Base-by-base conservation (phyloP, 2,113 vertebrate genomes). In the Calcarius ornatus region DNA sequence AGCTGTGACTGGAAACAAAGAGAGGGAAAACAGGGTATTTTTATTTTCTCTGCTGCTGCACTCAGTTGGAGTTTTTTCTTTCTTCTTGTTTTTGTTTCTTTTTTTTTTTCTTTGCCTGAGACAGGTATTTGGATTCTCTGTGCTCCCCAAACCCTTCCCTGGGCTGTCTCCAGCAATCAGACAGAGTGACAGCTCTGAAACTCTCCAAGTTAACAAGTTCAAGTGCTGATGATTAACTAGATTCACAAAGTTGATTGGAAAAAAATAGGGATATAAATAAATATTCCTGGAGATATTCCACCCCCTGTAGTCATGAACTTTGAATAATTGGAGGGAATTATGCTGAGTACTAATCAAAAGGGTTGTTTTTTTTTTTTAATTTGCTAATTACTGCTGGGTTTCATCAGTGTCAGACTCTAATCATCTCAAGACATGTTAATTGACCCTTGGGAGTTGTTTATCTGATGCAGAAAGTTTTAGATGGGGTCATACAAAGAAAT, bases 251-350 rank as follows among this genome's bases (percentile, higher is more conserved):
- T 96, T 97, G 97, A 98, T 98, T 97, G 97, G 96, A 90, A 97
- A 97, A 97, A 98, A 97, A 97, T 96, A 90, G 78, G 83, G 97
- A 96, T 98, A 98, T 98, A 98, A 98, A 98, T 98, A 98, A 97
- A 97, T 98, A 98, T 98, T 98, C 98, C 98, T 97, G 98, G 97
- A 98, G 98, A 96, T 95, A 94, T 95, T 98, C 97, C 98, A 98
- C 98, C 98, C 98, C 98, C 98, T 95, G 98, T 97, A 97, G 98
- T 98, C 97, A 96, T 98, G 98, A 98, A 98, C 98, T 98, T 98
- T 98, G 98, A 98, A 98, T 98, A 98, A 98, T 98, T 98, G 98
- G 97, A 97, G 96, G 96, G 97, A 98, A 98, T 98, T 98, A 98
- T 98, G 98, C 98, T 97, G 97, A 98, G 98, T 97, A 98, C 98